Evolutionary conservation across 2,797 vertebrate species (phyloP).

Genomic region (Lithobates pipiens): DNA sequence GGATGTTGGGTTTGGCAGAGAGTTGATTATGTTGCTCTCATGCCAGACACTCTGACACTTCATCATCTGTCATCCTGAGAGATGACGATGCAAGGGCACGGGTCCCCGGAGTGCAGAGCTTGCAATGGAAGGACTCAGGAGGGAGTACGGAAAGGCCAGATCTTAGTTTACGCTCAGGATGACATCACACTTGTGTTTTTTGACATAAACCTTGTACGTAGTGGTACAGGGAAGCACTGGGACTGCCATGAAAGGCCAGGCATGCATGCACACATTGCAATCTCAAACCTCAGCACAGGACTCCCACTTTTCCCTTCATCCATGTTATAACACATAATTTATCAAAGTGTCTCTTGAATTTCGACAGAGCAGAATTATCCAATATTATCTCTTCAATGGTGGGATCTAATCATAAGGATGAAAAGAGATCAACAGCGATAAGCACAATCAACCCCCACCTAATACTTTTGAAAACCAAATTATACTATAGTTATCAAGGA

Average conservation of each 20-base stretch:
- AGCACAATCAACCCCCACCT: background rate
- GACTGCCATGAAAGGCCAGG: conserved; percentile 30
- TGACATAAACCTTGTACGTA: conserved; percentile 45
- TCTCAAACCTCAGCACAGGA: background rate
- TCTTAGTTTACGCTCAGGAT: conserved; percentile 55
- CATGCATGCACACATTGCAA: conserved; percentile 22
- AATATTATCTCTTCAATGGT: background rate
- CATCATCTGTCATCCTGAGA: conserved; percentile 53
- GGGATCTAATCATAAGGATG: background rate
- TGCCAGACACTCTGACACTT: conserved; percentile 57
- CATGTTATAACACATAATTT: conserved; percentile 15
- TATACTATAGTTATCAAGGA: too few species aligned
- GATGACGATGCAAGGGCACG: conserved; percentile 44
- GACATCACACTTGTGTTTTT: conserved; percentile 46
- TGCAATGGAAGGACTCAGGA: conserved; percentile 19
- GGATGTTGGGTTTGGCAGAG: conserved; percentile 57
- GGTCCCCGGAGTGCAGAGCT: conserved; percentile 21
- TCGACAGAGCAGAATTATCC: background rate
- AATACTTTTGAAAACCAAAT: too few species aligned
- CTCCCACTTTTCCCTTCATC: background rate
- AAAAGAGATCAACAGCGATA: background rate
- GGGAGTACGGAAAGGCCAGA: conserved; percentile 20
- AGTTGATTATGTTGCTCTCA: conserved; percentile 47
- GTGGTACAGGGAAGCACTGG: background rate
- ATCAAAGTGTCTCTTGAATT: conserved; percentile 43